Evolutionary conservation across 1,140 invertebrate species (phyloP).

Genomic region (Venustaconcha ellipsiformis): DNA sequence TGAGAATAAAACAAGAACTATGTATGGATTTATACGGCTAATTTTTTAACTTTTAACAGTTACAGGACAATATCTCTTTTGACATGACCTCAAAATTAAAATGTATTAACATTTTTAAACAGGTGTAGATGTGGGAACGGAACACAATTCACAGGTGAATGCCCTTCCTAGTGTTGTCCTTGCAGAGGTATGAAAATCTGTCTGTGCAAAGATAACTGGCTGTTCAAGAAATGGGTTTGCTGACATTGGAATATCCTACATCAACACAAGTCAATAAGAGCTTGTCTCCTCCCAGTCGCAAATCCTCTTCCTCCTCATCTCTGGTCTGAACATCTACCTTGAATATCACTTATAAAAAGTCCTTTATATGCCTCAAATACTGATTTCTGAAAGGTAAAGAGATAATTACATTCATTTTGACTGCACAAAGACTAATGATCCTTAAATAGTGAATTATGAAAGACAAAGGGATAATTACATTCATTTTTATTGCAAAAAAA

Average conservation of each 20-base stretch:
- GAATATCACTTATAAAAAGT: conserved; percentile 93
- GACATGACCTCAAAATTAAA: no score
- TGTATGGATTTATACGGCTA: no score
- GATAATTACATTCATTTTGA: conserved; percentile 74
- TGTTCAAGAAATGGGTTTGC: conserved; percentile 74
- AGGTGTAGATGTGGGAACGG: no score
- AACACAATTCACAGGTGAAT: no score
- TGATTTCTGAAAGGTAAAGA: conserved; percentile 79
- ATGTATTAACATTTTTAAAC: no score
- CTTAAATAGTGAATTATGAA: conserved; percentile 89
- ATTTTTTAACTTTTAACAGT: no score
- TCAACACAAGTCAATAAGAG: conserved; percentile 92
- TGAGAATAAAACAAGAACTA: no score
- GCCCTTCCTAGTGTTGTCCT: no score
- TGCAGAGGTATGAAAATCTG: no score
- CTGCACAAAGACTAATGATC: conserved; percentile 91
- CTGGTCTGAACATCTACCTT: conserved; percentile 81
- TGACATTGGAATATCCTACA: conserved; percentile 93
- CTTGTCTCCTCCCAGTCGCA: conserved; percentile 77
- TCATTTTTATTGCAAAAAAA: conserved; percentile 84
- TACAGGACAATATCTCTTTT: no score
- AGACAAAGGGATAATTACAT: conserved; percentile 11
- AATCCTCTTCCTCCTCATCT: conserved; percentile 65
- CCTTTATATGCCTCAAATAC: conserved; percentile 88
- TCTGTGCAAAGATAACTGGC: background rate